Base-by-base conservation (phyloP, 30 jellyfish, hydroid and myxozoan species). In the Cassiopea xamachana region DNA sequence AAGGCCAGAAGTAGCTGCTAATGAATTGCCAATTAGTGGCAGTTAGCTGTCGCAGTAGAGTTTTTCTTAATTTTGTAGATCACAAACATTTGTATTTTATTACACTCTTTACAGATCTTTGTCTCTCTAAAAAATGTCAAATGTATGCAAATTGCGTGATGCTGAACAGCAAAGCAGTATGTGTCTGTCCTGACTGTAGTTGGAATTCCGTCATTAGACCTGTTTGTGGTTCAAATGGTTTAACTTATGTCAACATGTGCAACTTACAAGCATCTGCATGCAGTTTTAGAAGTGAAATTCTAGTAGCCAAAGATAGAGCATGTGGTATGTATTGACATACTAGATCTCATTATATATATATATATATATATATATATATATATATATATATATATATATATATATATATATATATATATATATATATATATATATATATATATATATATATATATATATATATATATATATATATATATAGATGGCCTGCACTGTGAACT, bases 201-300 rank as follows among this genome's bases (percentile, higher is more conserved):
- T 0, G 18, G 16, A 70, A n/a, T 48, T 59, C 49, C 39, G 83
- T 5, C 7, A 64, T 17, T 55, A 80, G 49, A 47, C 93, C 86
- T 1, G 97, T 93, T 1, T 93, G 98, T 89, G 98, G 98, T 7
- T 17, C 82, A 69, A 94, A 93, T 73, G 98, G 97, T 19, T 14
- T 60, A 16, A 87, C 98, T 43, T 93, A 93, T 83, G 94, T 91
- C 45, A 80, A 81, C 46, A 45, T 72, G 46, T 88, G 97, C 60
- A 88, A 50, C 43, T 19, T 93, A 82, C 89, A 75, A 79, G 82
- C 67, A 7, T 87, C 84, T n/a, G 73, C 98, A 4, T 93, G 98
- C 67, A 58, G 49, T 60, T 47, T 39, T 48, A 81, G 62, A 81
- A 64, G 83, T 49, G 61, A 75, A 1, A 81, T 88, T 10, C 60